These are phyloP conservation scores for Chaetorhynchus papuensis DNA, from an alignment of 2,113 vertebrate genomes.

Conservation along the genomic window DNA sequence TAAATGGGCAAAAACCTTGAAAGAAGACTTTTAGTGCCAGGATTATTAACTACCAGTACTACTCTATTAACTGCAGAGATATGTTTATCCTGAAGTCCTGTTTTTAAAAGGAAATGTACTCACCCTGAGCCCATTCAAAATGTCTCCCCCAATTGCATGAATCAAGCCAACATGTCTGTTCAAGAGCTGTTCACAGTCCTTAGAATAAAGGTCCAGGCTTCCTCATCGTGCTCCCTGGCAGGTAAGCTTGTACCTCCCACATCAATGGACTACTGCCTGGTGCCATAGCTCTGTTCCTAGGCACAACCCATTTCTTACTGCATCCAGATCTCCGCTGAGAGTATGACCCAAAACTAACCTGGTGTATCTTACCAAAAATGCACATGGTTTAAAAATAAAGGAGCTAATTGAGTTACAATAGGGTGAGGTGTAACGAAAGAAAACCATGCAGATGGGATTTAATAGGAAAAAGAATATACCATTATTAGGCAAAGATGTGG, in stretches of 20 bases:
- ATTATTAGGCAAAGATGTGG: neutral
- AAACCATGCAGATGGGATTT: neutral
- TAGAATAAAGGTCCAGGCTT: neutral
- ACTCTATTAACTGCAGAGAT: neutral
- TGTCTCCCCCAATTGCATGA: neutral
- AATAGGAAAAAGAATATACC: neutral
- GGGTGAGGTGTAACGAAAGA: neutral
- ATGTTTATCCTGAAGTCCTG: neutral
- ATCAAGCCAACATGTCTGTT: neutral
- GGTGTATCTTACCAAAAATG: neutral
- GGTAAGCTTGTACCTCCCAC: neutral
- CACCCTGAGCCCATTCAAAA: neutral
- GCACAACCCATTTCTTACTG: neutral
- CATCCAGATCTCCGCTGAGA: neutral
- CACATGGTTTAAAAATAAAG: neutral
- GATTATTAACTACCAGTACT: neutral
- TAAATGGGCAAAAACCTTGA: neutral
- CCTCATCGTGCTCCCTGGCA: neutral
- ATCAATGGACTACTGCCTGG: neutral
- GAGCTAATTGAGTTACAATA: neutral
- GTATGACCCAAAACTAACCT: neutral
- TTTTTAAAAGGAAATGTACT: neutral
- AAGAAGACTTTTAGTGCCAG: neutral
- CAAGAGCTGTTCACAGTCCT: neutral
- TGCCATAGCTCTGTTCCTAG: neutral